phyloP scores from a whole-genome alignment of 30 jellyfish, hydroid and myxozoan species.

The Turritopsis rubra region DNA sequence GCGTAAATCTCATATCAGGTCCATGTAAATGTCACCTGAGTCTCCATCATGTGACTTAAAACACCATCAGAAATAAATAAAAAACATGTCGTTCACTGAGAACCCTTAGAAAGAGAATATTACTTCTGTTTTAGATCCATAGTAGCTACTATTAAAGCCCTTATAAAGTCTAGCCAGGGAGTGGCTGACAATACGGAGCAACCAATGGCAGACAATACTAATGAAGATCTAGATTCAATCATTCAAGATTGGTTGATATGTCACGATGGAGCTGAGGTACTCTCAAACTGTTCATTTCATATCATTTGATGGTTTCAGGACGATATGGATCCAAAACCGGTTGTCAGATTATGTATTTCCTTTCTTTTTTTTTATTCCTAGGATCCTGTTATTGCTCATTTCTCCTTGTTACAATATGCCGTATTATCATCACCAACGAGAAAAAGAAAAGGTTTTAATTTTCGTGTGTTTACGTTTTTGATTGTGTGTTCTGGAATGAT shows the following conservation, averaged over 20 bases:
- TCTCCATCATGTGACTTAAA: no score
- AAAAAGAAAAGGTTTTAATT: constrained; percentile 20
- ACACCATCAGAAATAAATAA: no score
- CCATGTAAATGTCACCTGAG: no score
- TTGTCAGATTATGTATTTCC: no score
- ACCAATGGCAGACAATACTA: constrained; percentile 50
- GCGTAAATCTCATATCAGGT: no score
- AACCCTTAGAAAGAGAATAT: no score
- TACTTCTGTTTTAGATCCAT: constrained; percentile 45
- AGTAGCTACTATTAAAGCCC: constrained; percentile 50
- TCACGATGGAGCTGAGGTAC: constrained; percentile 18
- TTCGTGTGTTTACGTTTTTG: background rate
- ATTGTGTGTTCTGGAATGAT: no score
- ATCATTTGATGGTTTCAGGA: no score
- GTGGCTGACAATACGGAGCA: constrained; percentile 36
- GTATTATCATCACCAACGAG: constrained; percentile 26
- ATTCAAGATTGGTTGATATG: constrained; percentile 68
- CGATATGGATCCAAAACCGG: no score
- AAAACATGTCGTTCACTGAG: no score
- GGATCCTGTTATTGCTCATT: constrained; percentile 56
- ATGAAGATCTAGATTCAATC: constrained; percentile 40
- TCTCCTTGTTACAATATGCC: constrained; percentile 52
- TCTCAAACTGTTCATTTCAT: background rate
- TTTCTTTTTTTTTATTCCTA: constrained; percentile 5
- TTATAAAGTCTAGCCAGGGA: constrained; percentile 32